These are phyloP conservation scores for Penaeus indicus DNA, from an alignment of 1,140 invertebrate genomes.

Conservation along the genomic window DNA sequence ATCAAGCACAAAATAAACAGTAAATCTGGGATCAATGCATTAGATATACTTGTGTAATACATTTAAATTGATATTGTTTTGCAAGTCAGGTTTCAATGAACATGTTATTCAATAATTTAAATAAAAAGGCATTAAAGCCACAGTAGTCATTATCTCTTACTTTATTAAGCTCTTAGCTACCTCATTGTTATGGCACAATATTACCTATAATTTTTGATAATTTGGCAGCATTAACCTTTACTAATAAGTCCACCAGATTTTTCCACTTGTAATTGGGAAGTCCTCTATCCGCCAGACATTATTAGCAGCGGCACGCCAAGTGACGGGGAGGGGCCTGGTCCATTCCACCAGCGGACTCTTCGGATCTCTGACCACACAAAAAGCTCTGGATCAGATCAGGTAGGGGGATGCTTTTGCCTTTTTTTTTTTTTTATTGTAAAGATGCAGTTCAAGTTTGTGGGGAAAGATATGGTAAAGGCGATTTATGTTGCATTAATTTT, in stretches of 20 bases:
- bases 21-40: no score
- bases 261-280: not conserved
- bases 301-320: slow-evolving; percentile 74
- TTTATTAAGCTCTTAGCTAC: not conserved
- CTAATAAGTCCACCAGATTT: not conserved
- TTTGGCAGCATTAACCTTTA: not conserved
- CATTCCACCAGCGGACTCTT: slow-evolving; percentile 76
- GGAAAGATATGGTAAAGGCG: no score
- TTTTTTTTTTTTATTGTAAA: not conserved
- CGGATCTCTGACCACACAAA: slow-evolving; percentile 73
- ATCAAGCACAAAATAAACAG: no score
- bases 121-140: no score
- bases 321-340: slow-evolving; percentile 74
- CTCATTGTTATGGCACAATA: not conserved
- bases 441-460: not conserved
- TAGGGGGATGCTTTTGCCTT: slow-evolving; percentile 62
- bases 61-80: no score
- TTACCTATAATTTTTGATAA: not conserved
- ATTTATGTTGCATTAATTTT: no score
- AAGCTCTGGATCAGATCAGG: slow-evolving; percentile 74
- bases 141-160: not conserved
- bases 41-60: no score
- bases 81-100: no score
- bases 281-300: slow-evolving; percentile 66
- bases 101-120: no score